These are phyloP conservation scores for Caranx melampygus DNA, from an alignment of 2,113 vertebrate species.

Conservation along the genomic window DNA sequence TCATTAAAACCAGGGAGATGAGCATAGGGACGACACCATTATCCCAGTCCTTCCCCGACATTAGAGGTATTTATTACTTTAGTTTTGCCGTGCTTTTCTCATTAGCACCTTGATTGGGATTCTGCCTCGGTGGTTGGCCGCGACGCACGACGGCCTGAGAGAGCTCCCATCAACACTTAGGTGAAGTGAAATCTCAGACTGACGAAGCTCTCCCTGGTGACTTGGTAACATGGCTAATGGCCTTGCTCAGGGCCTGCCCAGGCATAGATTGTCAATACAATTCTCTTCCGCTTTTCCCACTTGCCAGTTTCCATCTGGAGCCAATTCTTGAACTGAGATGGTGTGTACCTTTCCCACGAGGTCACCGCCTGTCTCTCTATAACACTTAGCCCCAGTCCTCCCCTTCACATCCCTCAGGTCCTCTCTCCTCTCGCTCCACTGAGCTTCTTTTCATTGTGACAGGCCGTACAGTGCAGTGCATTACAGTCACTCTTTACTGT, in stretches of 20 bases:
- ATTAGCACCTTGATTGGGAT: constrained; percentile 64
- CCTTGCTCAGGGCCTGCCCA: constrained; percentile 81
- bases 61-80: constrained; percentile 62
- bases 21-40: constrained; percentile 37
- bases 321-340: constrained; percentile 85
- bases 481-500: constrained; percentile 58
- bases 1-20: constrained; percentile 61
- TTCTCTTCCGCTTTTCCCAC: constrained; percentile 87
- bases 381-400: constrained; percentile 57
- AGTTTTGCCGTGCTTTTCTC: constrained; percentile 49
- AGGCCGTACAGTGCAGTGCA: constrained; percentile 54
- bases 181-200: constrained; percentile 87
- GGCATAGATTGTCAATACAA: constrained; percentile 86
- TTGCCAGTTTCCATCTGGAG: constrained; percentile 89
- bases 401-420: constrained; percentile 55
- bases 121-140: constrained; percentile 31
- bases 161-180: constrained; percentile 85
- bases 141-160: constrained; percentile 27
- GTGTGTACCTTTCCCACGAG: constrained; percentile 82
- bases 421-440: constrained; percentile 61
- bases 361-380: constrained; percentile 70
- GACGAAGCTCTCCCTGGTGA: constrained; percentile 77
- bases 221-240: constrained; percentile 84
- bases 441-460: constrained; percentile 64
- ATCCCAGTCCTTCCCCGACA: constrained; percentile 24